These are phyloP conservation scores for Corythornis cristatus DNA, from an alignment of 2,113 vertebrate genomes.

Conservation along the genomic window DNA sequence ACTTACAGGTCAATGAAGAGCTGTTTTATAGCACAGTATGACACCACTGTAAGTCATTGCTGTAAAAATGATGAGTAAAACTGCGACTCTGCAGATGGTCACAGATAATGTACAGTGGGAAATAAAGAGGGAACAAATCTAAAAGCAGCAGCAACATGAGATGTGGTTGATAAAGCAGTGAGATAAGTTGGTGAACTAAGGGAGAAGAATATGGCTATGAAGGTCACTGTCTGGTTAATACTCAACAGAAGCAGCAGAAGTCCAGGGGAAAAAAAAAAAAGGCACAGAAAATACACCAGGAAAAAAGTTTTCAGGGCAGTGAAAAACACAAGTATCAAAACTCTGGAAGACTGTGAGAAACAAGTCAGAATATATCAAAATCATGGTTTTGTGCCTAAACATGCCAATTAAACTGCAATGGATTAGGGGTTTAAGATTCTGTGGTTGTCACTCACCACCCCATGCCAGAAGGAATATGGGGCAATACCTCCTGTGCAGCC, in stretches of 20 bases:
- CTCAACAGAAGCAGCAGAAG: neutral
- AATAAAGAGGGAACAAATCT: neutral
- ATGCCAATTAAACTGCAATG: neutral
- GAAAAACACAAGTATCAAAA: neutral
- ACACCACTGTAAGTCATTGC: neutral
- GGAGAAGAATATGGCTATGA: neutral
- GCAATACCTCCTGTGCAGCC: neutral
- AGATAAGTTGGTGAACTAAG: neutral
- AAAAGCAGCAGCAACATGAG: neutral
- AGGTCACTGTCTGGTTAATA: neutral
- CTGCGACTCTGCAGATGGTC: neutral
- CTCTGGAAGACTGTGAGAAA: neutral
- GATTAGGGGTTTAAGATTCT: neutral
- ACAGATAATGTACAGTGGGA: neutral
- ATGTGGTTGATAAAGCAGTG: neutral
- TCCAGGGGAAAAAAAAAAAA: neutral
- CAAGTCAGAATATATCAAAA: neutral
- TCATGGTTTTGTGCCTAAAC: neutral
- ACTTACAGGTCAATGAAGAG: neutral
- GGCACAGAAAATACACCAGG: neutral
- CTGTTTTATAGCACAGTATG: neutral
- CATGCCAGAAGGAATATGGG: neutral
- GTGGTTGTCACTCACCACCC: neutral
- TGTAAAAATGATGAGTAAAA: conserved; percentile 3
- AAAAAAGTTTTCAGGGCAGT: neutral